phyloP scores from a whole-genome alignment of 2,888 invertebrate species.

The Metallyticus violacea region DNA sequence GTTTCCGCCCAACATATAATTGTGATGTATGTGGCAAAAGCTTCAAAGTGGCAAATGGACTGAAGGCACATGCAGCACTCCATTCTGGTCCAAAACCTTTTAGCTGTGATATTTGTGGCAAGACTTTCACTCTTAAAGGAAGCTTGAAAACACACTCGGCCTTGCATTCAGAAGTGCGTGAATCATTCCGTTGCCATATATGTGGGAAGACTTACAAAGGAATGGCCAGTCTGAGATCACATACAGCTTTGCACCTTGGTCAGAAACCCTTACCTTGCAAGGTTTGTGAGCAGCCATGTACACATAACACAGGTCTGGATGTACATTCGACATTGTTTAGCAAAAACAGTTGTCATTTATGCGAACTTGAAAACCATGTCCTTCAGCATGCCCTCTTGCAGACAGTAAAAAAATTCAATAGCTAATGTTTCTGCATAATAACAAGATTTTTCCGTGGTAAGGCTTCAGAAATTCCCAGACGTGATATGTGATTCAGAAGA shows the following conservation, averaged over 20 bases:
- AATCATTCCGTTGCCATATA: slow-evolving; percentile 1
- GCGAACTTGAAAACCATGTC: neutral
- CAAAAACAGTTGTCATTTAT: neutral
- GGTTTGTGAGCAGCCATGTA: slow-evolving; percentile 13
- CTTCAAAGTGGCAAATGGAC: slow-evolving; percentile 7
- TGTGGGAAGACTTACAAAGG: slow-evolving; percentile 14
- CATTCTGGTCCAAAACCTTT: neutral
- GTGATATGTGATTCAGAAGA: neutral
- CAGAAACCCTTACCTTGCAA: neutral
- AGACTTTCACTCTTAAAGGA: slow-evolving; percentile 7
- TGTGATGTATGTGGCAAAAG: slow-evolving; percentile 10
- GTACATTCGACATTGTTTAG: neutral
- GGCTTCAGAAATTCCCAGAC: neutral
- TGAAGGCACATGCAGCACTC: neutral
- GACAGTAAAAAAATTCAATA: neutral
- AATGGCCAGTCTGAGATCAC: slow-evolving; percentile 9
- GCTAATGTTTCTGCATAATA: neutral
- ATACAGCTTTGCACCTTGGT: neutral
- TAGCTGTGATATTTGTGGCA: slow-evolving; percentile 2
- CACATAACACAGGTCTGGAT: neutral
- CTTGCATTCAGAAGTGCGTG: neutral
- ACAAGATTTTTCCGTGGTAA: neutral
- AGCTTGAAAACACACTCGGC: slow-evolving; percentile 7
- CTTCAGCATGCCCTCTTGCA: neutral
- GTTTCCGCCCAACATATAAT: neutral